Evolutionary conservation across 2,113 vertebrate species (phyloP).

Genomic region (Mohoua ochrocephala): DNA sequence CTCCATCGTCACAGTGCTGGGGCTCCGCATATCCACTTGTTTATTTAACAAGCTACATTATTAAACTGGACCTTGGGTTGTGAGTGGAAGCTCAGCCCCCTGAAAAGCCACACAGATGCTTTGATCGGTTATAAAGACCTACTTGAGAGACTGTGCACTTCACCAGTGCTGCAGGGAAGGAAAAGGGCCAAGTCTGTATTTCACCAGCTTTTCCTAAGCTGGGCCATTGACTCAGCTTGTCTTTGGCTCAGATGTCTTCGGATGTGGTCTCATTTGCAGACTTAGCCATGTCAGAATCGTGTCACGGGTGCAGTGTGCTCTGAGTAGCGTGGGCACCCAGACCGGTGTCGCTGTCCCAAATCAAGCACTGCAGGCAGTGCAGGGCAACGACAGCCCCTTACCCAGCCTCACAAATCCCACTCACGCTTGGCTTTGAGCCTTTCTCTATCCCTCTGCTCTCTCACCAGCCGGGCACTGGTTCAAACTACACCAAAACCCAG

Average conservation of each 20-base stretch:
- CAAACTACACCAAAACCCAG: background rate
- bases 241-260: background rate
- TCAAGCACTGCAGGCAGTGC: background rate
- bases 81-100: conserved; percentile 22
- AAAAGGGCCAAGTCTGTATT: background rate
- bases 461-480: background rate
- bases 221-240: background rate
- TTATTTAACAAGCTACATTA: conserved; percentile 60
- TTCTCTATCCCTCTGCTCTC: background rate
- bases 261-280: background rate
- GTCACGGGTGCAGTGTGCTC: fast-evolving
- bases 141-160: background rate
- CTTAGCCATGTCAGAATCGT: background rate
- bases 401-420: background rate
- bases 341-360: background rate
- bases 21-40: conserved; percentile 44
- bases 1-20: conserved; percentile 52
- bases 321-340: background rate
- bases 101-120: background rate
- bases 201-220: conserved; percentile 26
- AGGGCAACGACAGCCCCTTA: fast-evolving
- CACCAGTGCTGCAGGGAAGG: background rate
- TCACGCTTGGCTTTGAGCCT: background rate
- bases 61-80: conserved; percentile 44
- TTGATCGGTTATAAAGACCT: conserved; percentile 31